phyloP scores from a whole-genome alignment of 2,797 vertebrate genomes.

The Aphelocoma californica region DNA sequence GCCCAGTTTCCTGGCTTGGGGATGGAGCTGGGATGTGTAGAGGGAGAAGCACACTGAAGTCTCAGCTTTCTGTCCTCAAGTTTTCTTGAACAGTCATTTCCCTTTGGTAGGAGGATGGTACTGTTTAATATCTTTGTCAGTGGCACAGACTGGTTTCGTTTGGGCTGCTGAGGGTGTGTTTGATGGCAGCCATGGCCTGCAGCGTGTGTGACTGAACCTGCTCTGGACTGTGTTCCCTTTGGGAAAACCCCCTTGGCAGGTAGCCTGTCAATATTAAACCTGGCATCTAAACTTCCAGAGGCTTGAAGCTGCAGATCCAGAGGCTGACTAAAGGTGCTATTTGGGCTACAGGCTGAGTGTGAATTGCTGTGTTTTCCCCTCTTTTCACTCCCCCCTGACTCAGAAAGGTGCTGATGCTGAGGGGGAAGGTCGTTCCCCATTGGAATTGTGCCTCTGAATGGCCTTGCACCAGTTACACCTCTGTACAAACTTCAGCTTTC shows the following conservation, averaged over 20 bases:
- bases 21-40: not conserved
- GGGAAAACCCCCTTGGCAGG: not conserved
- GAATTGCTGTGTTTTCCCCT: not conserved
- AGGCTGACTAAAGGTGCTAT: not conserved
- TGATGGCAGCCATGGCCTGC: not conserved
- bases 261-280: not conserved
- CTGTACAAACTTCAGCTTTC: not conserved
- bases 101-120: not conserved
- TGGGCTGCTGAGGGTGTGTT: not conserved
- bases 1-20: not conserved
- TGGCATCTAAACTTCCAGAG: not conserved
- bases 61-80: not conserved
- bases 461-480: not conserved
- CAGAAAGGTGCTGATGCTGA: not conserved
- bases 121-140: not conserved
- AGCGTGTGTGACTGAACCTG: accelerated
- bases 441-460: not conserved
- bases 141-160: not conserved
- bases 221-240: not conserved
- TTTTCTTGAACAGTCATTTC: not conserved
- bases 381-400: not conserved
- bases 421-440: not conserved
- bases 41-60: not conserved
- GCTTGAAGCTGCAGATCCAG: not conserved
- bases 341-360: not conserved